Evolutionary conservation across 2,797 vertebrate genomes (phyloP), one percentile per base, ranked within the genome.

Genomic region (Alauda arvensis): DNA sequence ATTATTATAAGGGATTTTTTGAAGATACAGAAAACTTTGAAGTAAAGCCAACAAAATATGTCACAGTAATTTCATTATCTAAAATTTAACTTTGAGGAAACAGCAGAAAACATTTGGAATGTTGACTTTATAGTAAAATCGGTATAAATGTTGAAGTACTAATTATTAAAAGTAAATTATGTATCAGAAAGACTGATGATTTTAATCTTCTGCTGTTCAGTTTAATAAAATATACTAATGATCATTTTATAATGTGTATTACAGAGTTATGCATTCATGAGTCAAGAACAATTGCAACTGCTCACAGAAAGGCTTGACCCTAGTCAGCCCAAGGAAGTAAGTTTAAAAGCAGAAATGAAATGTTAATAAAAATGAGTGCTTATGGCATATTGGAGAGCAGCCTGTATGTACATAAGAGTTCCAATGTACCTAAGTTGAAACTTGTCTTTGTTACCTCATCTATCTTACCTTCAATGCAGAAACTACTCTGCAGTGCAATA

Each of bases 231-330:
- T 60, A 65, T 29, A 43, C 14, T 91, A 90, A 90, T 84, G 17
- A 62, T 53, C 10, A 14, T 92, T 93, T 77, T 95, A 45, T 87
- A 88, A 94, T 93, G 39, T 91, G 25, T 71, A 42, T 97, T 97
- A 49, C 96, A 99, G 99, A 99, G 98, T 96, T 99, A 99, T 25
- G 96, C 97, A 0, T 99, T 99, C 95, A 98, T 99, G 96, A 98
- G 98, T 96, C 98, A 99, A 91, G 99, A 99, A 93, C 98, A 99
- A 94, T 97, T 99, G 74, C 98, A 99, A 55, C 94, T 97, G 65
- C 97, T 99, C 89, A 94, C 97, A 85, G 98, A 98, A 93, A 98
- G 97, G 70, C 96, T 99, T 60, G 98, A 99, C 93, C 97, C 98
- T 65, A 94, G 95, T 87, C 97, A 98, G 45, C 98, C 98, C 57